Evolutionary conservation across 2,797 vertebrate species (phyloP).

Genomic region (Sebastes cheni): DNA sequence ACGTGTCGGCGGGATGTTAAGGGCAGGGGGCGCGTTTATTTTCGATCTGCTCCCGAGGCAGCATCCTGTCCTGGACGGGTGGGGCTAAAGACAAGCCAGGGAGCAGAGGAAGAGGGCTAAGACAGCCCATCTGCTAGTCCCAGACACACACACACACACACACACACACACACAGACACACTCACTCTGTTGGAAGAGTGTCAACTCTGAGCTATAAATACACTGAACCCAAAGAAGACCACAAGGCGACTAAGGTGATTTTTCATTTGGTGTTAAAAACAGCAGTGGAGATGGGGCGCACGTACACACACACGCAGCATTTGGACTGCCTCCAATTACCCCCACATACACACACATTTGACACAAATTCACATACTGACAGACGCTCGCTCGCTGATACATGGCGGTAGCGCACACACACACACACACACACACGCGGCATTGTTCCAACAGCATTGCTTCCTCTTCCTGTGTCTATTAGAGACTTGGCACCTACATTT

Average conservation of each 20-base stretch:
- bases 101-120: constrained; percentile 94
- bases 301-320: neutral
- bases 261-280: constrained; percentile 86
- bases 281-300: constrained; percentile 53
- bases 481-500: constrained; percentile 32
- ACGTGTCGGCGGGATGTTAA: constrained; percentile 45
- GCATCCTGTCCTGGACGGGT: constrained; percentile 94
- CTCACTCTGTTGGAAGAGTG: constrained; percentile 87
- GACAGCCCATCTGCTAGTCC: constrained; percentile 98
- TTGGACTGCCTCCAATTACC: constrained; percentile 48
- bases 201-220: constrained; percentile 95
- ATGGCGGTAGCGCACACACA: neutral
- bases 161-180: constrained; percentile 47
- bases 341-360: constrained; percentile 41
- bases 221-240: constrained; percentile 85
- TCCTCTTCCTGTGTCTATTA: constrained; percentile 62
- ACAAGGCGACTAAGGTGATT: constrained; percentile 91
- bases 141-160: constrained; percentile 59
- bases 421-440: constrained; percentile 1
- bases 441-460: constrained; percentile 46
- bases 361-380: constrained; percentile 57
- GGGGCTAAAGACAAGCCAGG: constrained; percentile 85
- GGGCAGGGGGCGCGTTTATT: constrained; percentile 82
- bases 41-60: constrained; percentile 90
- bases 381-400: constrained; percentile 14